Evolutionary conservation across 2,797 vertebrate species (phyloP), one percentile per base, ranked within the genome.

Genomic region (Poecilia picta): DNA sequence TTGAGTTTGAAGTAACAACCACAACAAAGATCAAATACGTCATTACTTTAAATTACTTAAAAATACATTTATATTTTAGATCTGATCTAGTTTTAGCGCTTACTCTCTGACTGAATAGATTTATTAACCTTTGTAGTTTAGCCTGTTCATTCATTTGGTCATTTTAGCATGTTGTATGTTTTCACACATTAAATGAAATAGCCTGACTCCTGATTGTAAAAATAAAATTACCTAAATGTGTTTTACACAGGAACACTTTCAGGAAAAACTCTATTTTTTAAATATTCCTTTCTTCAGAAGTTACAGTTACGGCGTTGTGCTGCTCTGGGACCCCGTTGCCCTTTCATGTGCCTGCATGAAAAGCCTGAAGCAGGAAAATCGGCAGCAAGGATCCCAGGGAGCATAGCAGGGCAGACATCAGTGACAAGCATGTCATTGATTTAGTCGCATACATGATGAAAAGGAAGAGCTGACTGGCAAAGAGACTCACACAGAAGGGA

Each of bases 381-480:
- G 16, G 76, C 10, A 6, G 39, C 47, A 55, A 31, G 13, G 11
- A 55, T 25, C n/a, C 66, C n/a, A 41, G 53, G 16, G 16, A 46
- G 31, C 39, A 45, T 28, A 77, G 45, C 39, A 23, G 36, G 43
- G 47, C n/a, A 43, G 16, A 51, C 47, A 43, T 77, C 47, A 70
- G 16, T 64, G 43, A 47, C 59, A 39, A 64, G 62, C 59, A 66
- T 76, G 75, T 49, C 75, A 64, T 47, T 68, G 75, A 70, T 76
- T 28, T 39, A 76, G 75, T 68, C 46, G 28, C 59, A 68, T 76
- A 49, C 59, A 39, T 51, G 43, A 47, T 75, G 74, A 75, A 76
- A n/a, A 68, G 64, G 33, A 76, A 53, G 31, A 68, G 15, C 64
- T 53, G 64, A 51, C 46, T 41, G n/a, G 62, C 31, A 68, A 70